Percentiles rank a stretch among this genome's conserved stretches.
Evolutionary conservation across 2,888 invertebrate genomes (phyloP).

Genomic region (Brachynemurus nebulosus): DNA sequence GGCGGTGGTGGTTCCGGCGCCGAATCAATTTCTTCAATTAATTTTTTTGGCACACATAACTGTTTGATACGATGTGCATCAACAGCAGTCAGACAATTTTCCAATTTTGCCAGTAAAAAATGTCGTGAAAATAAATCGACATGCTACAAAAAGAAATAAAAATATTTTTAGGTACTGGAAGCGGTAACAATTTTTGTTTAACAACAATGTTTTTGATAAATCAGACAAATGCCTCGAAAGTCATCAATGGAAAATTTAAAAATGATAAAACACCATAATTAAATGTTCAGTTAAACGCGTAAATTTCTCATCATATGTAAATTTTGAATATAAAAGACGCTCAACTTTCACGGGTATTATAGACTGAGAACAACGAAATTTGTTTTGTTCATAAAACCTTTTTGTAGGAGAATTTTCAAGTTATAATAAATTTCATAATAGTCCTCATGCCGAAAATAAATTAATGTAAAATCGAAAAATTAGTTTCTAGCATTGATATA

Average conservation of each 20-base stretch:
- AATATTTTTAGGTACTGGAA: background rate
- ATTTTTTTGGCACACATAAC: constrained; percentile 52
- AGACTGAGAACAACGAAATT: too few species aligned
- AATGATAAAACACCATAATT: background rate
- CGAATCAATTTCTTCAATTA: constrained; percentile 55
- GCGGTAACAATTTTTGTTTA: background rate
- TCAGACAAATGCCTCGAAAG: constrained; percentile 25
- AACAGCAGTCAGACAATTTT: constrained; percentile 61
- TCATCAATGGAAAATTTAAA: background rate
- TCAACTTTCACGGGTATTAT: too few species aligned
- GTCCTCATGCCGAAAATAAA: too few species aligned
- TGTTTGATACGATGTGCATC: constrained; percentile 68
- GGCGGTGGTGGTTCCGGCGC: constrained; percentile 43
- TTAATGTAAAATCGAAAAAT: too few species aligned
- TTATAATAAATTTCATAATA: too few species aligned
- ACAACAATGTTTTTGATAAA: background rate
- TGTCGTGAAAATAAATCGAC: constrained; percentile 50
- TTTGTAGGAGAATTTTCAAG: too few species aligned
- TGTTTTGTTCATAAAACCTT: too few species aligned
- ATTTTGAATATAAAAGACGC: too few species aligned
- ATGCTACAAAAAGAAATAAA: constrained; percentile 37
- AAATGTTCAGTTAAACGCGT: background rate
- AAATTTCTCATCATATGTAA: background rate
- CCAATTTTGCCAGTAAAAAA: constrained; percentile 49
- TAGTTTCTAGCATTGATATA: too few species aligned